Base-by-base conservation (phyloP, 23 tunicate species). In the Corella eumyota region DNA sequence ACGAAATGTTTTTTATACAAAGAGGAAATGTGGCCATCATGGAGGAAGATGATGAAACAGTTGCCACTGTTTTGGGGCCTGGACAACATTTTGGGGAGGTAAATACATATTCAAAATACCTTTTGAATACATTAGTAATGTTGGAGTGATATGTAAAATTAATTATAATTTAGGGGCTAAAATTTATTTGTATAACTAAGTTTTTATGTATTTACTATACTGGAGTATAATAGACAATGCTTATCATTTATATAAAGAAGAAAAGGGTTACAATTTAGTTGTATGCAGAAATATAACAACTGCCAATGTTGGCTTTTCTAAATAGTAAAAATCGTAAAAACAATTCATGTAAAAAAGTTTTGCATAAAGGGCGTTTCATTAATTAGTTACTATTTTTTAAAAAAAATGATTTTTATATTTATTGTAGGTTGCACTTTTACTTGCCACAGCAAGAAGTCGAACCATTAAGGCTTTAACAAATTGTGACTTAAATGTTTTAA, bases 51-150 rank as follows among this genome's bases (percentile, higher is more conserved):
- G 96, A 88, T 34, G 63, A 73, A 51, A 67, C 71, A 25, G 57
- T 69, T 0, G 25, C 34, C 21, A 67, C 46, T 3, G 69, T 88
- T 5, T 76, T 88, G 33, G 88, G 81, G 40, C 78, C 96, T 45
- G 96, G 96, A 28, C 81, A 78, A 29, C 77, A 88, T 47, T 78
- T 88, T 36, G 96, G 96, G 25, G 96, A 79, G 70, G 96, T 70
- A 51, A 61, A 27, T 38, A 3, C 19, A 40, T 40, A 40, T 40
- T 40, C 11, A 40, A 9, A 40, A 40, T 40, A 40, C 48, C 11
- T 6, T 6, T 7, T 5, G 22, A 7, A 7, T 51, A 19, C n/a
- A 60, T 60, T 25, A 9, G 11, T 7, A 25, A 23, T 29, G 19
- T 26, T 60, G 23, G 65, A 6, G 25, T 25, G n/a, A 19, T 25